Base-by-base conservation (phyloP, 2,888 invertebrate genomes). In the Drosophila neotestacea region DNA sequence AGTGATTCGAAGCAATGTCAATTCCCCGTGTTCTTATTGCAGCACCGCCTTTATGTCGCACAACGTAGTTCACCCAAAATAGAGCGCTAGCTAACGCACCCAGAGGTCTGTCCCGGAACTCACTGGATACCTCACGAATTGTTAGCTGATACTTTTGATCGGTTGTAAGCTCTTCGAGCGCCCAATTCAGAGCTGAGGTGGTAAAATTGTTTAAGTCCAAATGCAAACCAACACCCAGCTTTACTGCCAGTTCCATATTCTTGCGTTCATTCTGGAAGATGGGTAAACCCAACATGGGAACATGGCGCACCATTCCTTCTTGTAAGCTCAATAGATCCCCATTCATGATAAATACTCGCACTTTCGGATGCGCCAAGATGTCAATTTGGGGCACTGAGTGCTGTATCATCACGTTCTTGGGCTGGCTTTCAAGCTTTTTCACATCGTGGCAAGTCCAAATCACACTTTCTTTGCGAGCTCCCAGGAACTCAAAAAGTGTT, bases 371-470 rank as follows among this genome's bases (percentile, higher is more conserved):
- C 2, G 92, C 93, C 72, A 93, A 65, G 16, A 94, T 91, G 76
- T 94, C 94, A 50, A 93, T 92, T 77, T 94, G 94, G 1, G 94
- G 93, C 28, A 94, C 90, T 91, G 93, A 93, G 73, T 93, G 93
- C 47, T 91, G 91, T 6, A 93, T 77, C 75, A 93, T 90, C 0
- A 94, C 83, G 79, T 93, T 93, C 48, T 90, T 81, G 2, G 93
- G 92, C 59, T 92, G 64, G 4, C 90, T 91, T 0, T 88, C 82
- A 2, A 91, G 58, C 4, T 90, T 91, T 16, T 90, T 87, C 0
- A 92, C 79, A 72, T 93, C 93, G 68, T 91, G 91, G 78, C 93
- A 94, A 50, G 93, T 93, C 93, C 93, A 93, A 4, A 94, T 74
- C 0, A 93, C 88, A 22, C 89, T 87, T 69, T 93, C 92, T 42